Conservation (phyloP, 53 echinoderm and acorn worm species). For the Paelopatides confundens region DNA sequence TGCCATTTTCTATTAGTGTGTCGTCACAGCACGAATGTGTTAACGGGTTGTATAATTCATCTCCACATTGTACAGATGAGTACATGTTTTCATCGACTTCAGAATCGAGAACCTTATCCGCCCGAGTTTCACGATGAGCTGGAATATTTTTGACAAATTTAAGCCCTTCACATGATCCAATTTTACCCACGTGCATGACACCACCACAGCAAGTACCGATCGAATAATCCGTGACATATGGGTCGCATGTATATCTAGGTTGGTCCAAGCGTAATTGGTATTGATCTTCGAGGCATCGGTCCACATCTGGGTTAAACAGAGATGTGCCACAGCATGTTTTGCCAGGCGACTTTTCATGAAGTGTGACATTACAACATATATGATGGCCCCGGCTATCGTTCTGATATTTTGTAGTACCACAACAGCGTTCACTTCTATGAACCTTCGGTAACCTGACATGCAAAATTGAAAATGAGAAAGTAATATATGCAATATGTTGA, state of each 20-base stretch:
- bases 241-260: background rate
- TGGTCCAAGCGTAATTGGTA: background rate
- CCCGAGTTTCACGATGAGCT: background rate
- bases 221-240: background rate
- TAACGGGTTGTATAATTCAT: background rate
- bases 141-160: background rate
- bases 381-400: background rate
- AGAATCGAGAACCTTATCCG: background rate
- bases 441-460: slow-evolving; percentile 4
- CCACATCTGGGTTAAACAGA: background rate
- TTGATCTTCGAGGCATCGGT: background rate
- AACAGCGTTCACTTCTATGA: background rate
- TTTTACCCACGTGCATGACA: background rate
- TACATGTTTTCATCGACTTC: background rate
- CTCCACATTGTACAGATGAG: background rate
- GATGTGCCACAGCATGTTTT: slow-evolving; percentile 1
- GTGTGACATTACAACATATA: slow-evolving; percentile 8
- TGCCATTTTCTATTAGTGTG: background rate
- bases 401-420: slow-evolving; percentile 10
- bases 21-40: slow-evolving; percentile 9
- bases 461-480: background rate
- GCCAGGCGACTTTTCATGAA: background rate
- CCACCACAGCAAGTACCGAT: slow-evolving; percentile 8
- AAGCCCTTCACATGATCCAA: slow-evolving; percentile 2
- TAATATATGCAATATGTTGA: too few species aligned